Base-by-base conservation (phyloP, 2,797 vertebrate genomes). In the Thripadectes ignobilis region DNA sequence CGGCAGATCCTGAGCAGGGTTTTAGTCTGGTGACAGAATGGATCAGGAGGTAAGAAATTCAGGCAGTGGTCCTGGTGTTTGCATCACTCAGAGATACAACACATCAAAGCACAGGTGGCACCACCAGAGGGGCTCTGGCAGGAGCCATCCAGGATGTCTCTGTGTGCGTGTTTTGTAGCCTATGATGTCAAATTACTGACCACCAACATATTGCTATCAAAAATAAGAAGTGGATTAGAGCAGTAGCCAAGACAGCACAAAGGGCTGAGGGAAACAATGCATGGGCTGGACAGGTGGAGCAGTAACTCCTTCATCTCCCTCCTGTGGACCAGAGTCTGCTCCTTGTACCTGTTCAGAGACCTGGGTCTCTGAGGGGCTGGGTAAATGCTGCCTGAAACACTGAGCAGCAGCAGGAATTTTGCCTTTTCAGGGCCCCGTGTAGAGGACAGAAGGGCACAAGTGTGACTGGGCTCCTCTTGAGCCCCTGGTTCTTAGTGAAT, bases 1-100 rank as follows among this genome's bases (percentile, higher is more conserved):
- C 54, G 54, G 58, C 10, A 6, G 89, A 6, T 63, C 18, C 75
- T 9, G 85, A n/a, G 74, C 84, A 45, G 85, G 27, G 41, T 13
- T 82, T 52, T 36, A 8, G 4, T 51, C 65, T 14, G 55, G 14
- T 20, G 48, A 3, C 15, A 55, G 85, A 10, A 1, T 1, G 67
- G 54, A 21, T 27, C 0, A 22, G 78, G 57, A 29, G 45, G 61
- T 5, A 22, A 61, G 82, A 26, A 8, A 5, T 22, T 65, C 61
- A 10, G 1, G 2, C 15, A 1, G 62, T 1, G 49, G 20, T n/a
- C 9, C 3, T 9, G n/a, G n/a, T 3, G 58, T 58, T 69, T 55
- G 29, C 49, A 12, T 2, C 12, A 2, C 38, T 51, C 65, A 36
- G 59, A 45, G 62, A 6, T 1, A 2, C 45, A 36, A 34, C 41